phyloP scores from a whole-genome alignment of 2,888 invertebrate species.

The Rhingia rostrata region DNA sequence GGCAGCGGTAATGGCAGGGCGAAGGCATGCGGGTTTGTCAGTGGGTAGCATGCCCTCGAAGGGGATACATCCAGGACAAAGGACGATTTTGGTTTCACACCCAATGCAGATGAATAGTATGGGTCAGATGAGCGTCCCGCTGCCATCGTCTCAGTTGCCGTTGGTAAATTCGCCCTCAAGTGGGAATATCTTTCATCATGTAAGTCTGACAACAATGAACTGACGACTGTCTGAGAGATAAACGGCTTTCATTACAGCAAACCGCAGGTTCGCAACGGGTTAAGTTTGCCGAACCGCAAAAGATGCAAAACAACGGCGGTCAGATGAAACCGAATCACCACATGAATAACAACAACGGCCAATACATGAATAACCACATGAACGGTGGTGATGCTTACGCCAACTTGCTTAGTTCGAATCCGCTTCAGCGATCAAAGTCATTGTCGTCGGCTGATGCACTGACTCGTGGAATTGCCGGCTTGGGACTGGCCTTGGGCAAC shows the following conservation, averaged over 20 bases:
- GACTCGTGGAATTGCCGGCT: slow-evolving; percentile 87
- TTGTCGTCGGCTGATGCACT: slow-evolving; percentile 90
- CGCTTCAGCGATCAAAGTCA: slow-evolving; percentile 91
- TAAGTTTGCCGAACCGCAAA: slow-evolving; percentile 82
- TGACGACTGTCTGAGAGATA: background rate
- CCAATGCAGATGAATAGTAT: slow-evolving; percentile 80
- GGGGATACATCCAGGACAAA: slow-evolving; percentile 77
- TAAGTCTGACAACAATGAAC: slow-evolving; percentile 71
- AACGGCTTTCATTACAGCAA: slow-evolving; percentile 72
- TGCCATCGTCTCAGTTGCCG: slow-evolving; percentile 79
- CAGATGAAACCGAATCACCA: slow-evolving; percentile 75
- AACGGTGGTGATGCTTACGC: slow-evolving; percentile 78
- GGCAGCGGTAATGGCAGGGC: slow-evolving; percentile 79
- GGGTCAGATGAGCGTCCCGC: slow-evolving; percentile 76
- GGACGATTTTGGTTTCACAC: slow-evolving; percentile 82
- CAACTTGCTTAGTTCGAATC: slow-evolving; percentile 76
- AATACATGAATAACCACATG: slow-evolving; percentile 73
- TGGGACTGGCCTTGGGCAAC: slow-evolving; percentile 86
- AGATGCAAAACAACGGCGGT: slow-evolving; percentile 77
- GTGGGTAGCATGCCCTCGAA: slow-evolving; percentile 79
- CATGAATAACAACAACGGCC: slow-evolving; percentile 73
- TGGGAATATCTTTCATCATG: slow-evolving; percentile 89
- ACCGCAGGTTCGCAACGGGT: slow-evolving; percentile 80
- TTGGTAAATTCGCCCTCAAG: slow-evolving; percentile 87
- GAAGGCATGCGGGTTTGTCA: slow-evolving; percentile 82